Evolutionary conservation across 2,888 invertebrate species (phyloP), one percentile per base, ranked within the genome.

Genomic region (Metellina segmentata): DNA sequence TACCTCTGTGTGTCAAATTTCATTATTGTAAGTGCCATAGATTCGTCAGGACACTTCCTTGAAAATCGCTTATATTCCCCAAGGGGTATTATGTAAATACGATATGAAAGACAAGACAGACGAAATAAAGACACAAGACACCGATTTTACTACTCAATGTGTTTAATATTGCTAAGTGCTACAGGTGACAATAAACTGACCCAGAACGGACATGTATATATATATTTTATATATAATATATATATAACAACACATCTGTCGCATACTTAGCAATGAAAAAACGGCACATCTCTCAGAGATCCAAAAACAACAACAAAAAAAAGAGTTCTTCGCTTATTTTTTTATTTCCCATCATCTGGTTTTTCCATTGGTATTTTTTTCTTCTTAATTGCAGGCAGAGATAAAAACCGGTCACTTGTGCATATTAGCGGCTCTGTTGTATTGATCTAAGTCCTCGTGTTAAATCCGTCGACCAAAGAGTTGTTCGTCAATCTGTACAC

Each of bases 91-190:
- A 34, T 34, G 34, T 34, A 34, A 4, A 34, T 34, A n/a, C n/a
- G 34, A 4, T 34, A 34, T 34, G 1, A 34, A 34, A 34, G 34
- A 34, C 4, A 34, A 34, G 34, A 34, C 34, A 34, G 34, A 34
- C 34, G 69, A 86, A 91, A 88, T 87, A 83, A 90, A 86, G 71
- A 87, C 91, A n/a, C n/a, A n/a, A 78, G 20, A 87, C 48, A 91
- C 87, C 83, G 20, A 16, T 49, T 51, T 70, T 91, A 91, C 91
- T 91, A 91, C 91, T 88, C 83, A 91, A 91, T 83, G 91, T 91
- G 91, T 91, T 91, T 91, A 91, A 91, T 91, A 91, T 91, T 91
- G 91, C 91, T 91, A 91, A 91, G 91, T 88, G 91, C 91, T 91
- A 91, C 91, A 91, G 91, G 91, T 91, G 91, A 91, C 91, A 87